Conservation (phyloP, 35 echinoderm and acorn worm species). For the Chiridota heheva region DNA sequence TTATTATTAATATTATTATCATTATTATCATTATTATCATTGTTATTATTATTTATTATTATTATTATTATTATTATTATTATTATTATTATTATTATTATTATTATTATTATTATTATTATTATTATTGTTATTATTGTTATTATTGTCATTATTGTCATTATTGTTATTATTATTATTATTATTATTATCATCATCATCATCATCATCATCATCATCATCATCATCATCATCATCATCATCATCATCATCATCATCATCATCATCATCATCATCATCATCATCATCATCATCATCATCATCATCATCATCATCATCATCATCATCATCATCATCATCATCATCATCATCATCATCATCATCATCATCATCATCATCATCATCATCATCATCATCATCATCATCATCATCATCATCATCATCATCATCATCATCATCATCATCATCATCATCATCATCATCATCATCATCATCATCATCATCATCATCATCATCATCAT, state of each 20-base stretch:
- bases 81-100: no score
- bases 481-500: slow-evolving; percentile 13
- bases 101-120: no score
- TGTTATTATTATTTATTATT: no score
- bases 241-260: background rate
- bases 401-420: slow-evolving; percentile 13
- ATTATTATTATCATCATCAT: background rate
- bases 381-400: slow-evolving; percentile 13
- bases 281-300: background rate
- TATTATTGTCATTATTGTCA: no score
- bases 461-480: slow-evolving; percentile 13
- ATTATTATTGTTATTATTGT: no score
- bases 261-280: background rate
- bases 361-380: slow-evolving; percentile 13
- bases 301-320: slow-evolving; percentile 6
- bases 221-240: background rate
- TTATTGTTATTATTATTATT: background rate
- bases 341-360: slow-evolving; percentile 13
- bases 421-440: slow-evolving; percentile 13
- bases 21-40: no score
- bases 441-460: slow-evolving; percentile 13
- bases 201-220: slow-evolving; percentile 6
- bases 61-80: no score
- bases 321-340: slow-evolving; percentile 13
- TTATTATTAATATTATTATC: no score